phyloP scores from a whole-genome alignment of 2,888 invertebrate species.

The Oeneis ivallda region DNA sequence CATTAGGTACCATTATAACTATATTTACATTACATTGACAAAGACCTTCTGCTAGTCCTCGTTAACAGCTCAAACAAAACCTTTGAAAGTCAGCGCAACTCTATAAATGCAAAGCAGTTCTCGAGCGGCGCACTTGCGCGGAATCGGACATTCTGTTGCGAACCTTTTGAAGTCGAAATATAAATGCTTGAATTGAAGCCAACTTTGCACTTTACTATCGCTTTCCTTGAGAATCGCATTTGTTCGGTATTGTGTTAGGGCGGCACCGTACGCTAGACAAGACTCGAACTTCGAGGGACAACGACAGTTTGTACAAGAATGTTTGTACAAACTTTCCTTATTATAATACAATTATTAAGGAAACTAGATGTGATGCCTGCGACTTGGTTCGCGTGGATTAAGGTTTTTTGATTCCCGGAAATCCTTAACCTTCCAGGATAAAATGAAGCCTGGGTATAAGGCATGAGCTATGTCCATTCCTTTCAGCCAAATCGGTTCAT shows the following conservation, averaged over 20 bases:
- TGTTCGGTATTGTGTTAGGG: constrained; percentile 21
- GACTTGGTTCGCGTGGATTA: too few species aligned
- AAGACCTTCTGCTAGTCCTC: background rate
- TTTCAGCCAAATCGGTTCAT: too few species aligned
- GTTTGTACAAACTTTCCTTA: too few species aligned
- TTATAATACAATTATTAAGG: too few species aligned
- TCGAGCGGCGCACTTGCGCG: constrained; percentile 9
- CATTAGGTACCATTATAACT: too few species aligned
- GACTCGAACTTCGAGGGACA: background rate
- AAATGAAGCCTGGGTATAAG: too few species aligned
- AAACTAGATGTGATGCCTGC: too few species aligned
- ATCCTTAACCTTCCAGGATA: too few species aligned
- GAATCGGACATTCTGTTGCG: constrained; percentile 33
- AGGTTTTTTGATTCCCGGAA: too few species aligned
- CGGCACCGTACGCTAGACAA: background rate
- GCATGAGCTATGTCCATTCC: too few species aligned
- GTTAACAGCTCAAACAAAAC: constrained; percentile 17
- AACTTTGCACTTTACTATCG: constrained; percentile 33
- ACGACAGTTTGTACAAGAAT: too few species aligned
- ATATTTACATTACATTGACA: too few species aligned
- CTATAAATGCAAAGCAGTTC: constrained; percentile 28
- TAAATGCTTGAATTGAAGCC: constrained; percentile 35
- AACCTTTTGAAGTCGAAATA: constrained; percentile 34
- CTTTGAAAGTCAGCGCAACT: constrained; percentile 6
- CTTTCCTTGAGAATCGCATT: constrained; percentile 19